Evolutionary conservation across 2,113 vertebrate species (phyloP).

Genomic region (Motacilla alba): DNA sequence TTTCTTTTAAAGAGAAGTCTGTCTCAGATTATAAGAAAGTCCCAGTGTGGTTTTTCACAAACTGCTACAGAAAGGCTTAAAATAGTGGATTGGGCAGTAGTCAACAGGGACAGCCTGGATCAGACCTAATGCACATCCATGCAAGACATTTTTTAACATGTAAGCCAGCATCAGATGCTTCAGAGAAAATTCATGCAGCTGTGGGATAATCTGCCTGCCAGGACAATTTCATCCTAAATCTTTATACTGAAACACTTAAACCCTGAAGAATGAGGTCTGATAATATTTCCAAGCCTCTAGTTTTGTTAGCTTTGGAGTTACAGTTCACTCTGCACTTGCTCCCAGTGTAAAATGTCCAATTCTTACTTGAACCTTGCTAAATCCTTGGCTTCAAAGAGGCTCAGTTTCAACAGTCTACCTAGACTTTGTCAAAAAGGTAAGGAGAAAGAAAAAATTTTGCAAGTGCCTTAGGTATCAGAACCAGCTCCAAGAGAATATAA

Average conservation of each 20-base stretch:
- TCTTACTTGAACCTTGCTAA: conserved; percentile 10
- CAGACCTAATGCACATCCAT: neutral
- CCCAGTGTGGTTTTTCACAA: neutral
- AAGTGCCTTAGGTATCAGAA: neutral
- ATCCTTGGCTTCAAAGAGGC: neutral
- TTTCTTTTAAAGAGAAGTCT: conserved; percentile 23
- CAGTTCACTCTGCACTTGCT: neutral
- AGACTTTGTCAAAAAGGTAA: neutral
- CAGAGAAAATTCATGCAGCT: conserved; percentile 36
- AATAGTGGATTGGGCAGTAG: neutral
- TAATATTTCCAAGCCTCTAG: conserved; percentile 28
- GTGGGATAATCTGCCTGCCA: conserved; percentile 48
- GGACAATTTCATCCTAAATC: conserved; percentile 45
- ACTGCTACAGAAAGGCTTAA: neutral
- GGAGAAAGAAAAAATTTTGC: neutral
- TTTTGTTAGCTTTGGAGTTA: conserved; percentile 38
- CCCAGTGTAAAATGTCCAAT: neutral
- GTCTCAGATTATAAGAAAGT: neutral
- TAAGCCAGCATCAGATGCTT: conserved; percentile 31
- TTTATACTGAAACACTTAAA: conserved; percentile 31
- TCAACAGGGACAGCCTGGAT: neutral
- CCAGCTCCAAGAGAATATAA: neutral
- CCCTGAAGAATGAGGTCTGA: conserved; percentile 29
- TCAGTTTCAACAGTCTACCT: neutral
- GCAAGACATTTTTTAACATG: neutral